These are phyloP conservation scores for Megaceryle maxima DNA, from an alignment of 2,113 vertebrate species.

Conservation along the genomic window DNA sequence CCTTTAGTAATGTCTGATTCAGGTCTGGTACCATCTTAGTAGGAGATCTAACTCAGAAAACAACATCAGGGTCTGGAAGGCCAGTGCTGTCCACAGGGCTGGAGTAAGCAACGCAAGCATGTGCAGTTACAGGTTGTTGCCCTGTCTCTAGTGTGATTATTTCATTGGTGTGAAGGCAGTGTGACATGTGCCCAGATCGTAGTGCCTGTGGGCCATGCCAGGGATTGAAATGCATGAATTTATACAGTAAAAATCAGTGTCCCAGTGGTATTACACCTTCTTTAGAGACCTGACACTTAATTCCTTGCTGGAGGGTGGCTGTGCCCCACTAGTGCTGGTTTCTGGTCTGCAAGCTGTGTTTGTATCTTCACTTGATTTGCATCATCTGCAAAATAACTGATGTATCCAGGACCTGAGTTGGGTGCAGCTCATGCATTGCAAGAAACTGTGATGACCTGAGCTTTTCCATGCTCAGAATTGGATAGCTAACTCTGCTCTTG, in stretches of 20 bases:
- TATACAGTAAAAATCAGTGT: background rate
- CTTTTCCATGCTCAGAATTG: background rate
- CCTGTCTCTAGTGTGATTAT: background rate
- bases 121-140: background rate
- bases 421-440: background rate
- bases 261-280: background rate
- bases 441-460: background rate
- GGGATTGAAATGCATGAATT: background rate
- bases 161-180: background rate
- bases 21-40: background rate
- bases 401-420: background rate
- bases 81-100: rapidly evolving
- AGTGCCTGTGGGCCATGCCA: rapidly evolving
- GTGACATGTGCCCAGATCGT: too few species aligned
- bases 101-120: background rate
- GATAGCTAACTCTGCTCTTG: background rate
- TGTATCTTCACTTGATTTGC: background rate
- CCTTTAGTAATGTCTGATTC: background rate
- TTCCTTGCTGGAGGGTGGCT: background rate
- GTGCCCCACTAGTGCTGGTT: background rate
- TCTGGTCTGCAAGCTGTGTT: background rate
- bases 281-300: background rate
- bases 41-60: background rate
- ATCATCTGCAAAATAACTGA: background rate
- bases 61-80: background rate